Percentiles rank a stretch among this genome's conserved stretches.
phyloP scores from a whole-genome alignment of 1,140 invertebrate species.

The Calephelis virginiensis region DNA sequence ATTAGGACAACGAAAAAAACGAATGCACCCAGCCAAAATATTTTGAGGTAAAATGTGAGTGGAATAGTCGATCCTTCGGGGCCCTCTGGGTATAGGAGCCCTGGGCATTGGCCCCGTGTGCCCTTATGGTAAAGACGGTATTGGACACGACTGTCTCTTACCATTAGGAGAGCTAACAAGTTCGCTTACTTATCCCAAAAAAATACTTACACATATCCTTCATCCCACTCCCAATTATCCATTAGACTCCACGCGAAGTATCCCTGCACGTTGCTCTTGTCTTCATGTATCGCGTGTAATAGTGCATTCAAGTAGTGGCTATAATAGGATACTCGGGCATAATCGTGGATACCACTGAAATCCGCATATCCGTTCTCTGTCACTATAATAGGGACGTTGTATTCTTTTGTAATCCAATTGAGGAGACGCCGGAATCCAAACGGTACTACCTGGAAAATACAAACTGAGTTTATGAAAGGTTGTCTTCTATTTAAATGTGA shows the following conservation, averaged over 20 bases:
- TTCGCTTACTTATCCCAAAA: too few relatives aligned
- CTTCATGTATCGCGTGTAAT: constrained; percentile 74
- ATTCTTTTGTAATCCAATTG: constrained; percentile 84
- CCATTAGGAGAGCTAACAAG: too few relatives aligned
- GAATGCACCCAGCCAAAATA: too few relatives aligned
- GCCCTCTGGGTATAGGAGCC: too few relatives aligned
- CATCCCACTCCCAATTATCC: constrained; percentile 88
- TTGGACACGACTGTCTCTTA: too few relatives aligned
- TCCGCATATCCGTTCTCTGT: constrained; percentile 86
- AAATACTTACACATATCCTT: constrained; percentile 78
- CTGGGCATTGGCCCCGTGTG: too few relatives aligned
- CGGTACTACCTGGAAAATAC: constrained; percentile 59
- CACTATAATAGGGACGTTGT: constrained; percentile 84
- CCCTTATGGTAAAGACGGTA: too few relatives aligned
- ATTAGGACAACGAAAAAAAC: too few relatives aligned
- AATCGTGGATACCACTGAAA: constrained; percentile 71
- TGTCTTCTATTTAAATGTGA: too few relatives aligned
- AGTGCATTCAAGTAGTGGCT: constrained; percentile 81
- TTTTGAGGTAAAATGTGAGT: too few relatives aligned
- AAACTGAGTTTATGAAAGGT: not conserved
- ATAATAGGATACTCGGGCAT: constrained; percentile 78
- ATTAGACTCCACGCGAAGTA: constrained; percentile 87
- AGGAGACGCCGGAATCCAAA: constrained; percentile 74
- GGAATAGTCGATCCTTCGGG: too few relatives aligned
- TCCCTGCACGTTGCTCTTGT: constrained; percentile 83